phyloP scores from a whole-genome alignment of 2,797 vertebrate genomes.

The Alosa sapidissima region DNA sequence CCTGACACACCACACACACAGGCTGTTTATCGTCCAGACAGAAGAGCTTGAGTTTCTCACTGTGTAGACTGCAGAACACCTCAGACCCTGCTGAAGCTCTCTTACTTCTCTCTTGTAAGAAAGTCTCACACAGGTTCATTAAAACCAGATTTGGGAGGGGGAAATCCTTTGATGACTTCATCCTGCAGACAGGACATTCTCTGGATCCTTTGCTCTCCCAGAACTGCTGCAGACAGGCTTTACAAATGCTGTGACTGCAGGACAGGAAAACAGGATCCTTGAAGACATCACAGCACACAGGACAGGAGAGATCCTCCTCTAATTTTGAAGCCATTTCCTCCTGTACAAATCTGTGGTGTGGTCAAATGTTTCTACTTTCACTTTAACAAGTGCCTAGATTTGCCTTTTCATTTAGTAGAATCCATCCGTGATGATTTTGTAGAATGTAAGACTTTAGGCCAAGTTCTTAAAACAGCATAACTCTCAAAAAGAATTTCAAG shows the following conservation, averaged over 20 bases:
- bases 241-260: background rate
- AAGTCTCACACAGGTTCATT: background rate
- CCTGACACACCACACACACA: background rate
- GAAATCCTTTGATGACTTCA: background rate
- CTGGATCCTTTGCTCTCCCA: background rate
- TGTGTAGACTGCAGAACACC: background rate
- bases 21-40: constrained; percentile 1
- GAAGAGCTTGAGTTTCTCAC: constrained; percentile 11
- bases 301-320: background rate
- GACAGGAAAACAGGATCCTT: background rate
- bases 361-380: background rate
- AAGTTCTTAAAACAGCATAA: too few species aligned
- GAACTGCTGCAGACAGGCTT: background rate
- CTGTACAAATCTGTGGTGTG: background rate
- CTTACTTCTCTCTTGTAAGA: background rate
- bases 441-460: too few species aligned
- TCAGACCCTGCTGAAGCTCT: constrained; percentile 10
- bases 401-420: too few species aligned
- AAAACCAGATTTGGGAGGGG: background rate
- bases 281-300: background rate
- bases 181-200: background rate
- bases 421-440: too few species aligned
- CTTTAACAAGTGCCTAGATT: too few species aligned
- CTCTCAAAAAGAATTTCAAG: too few species aligned
- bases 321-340: background rate